phyloP scores from a whole-genome alignment of 1,140 invertebrate genomes.

The Nebria ingens region DNA sequence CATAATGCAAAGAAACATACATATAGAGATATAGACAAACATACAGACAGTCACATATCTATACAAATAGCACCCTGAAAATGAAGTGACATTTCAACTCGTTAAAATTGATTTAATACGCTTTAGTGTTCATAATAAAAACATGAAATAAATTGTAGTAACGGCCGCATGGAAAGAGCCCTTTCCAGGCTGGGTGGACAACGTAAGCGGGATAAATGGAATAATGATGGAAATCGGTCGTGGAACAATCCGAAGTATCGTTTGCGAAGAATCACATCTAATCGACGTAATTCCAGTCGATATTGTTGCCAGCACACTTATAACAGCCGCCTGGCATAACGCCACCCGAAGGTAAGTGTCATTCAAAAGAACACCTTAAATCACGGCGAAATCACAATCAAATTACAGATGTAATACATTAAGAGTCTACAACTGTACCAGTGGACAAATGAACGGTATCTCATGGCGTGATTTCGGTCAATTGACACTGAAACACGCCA shows the following conservation, averaged over 20 bases:
- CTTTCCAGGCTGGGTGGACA: constrained; percentile 89
- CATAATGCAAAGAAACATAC: too few species aligned
- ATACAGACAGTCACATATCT: too few species aligned
- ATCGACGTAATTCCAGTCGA: constrained; percentile 89
- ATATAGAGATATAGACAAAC: too few species aligned
- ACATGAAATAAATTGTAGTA: constrained; percentile 38
- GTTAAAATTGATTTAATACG: neutral
- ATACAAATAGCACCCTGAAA: neutral
- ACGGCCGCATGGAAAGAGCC: constrained; percentile 66
- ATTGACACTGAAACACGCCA: constrained; percentile 56
- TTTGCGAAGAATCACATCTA: constrained; percentile 56
- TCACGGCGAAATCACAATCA: neutral
- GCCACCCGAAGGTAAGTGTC: constrained; percentile 44
- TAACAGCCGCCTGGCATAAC: constrained; percentile 71
- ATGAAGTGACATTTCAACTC: constrained; percentile 7
- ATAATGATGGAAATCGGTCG: constrained; percentile 76
- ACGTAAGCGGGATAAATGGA: constrained; percentile 72
- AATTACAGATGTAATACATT: constrained; percentile 44
- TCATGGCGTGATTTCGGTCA: constrained; percentile 69
- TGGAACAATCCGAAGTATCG: constrained; percentile 75
- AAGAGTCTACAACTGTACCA: constrained; percentile 86
- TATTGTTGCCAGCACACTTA: constrained; percentile 78
- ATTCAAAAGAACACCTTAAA: too few species aligned
- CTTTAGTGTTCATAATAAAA: neutral
- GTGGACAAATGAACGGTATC: constrained; percentile 71